Base-by-base conservation (phyloP, 2,113 vertebrate species). In the Aphyosemion australe region DNA sequence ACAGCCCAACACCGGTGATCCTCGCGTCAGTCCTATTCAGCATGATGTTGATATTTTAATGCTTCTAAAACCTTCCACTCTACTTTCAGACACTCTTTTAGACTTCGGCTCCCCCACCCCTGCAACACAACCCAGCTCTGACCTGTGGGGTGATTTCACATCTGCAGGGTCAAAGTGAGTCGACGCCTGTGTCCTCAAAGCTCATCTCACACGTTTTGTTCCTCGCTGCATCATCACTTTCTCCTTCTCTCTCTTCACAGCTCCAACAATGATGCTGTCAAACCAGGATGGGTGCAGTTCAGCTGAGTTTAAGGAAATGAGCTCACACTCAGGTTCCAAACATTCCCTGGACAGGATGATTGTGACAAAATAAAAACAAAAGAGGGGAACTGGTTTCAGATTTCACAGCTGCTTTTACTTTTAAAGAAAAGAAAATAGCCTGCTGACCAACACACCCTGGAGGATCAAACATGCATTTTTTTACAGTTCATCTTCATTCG, bases 81-180 rank as follows among this genome's bases (percentile, higher is more conserved):
- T 41, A 12, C 15, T 10, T 54, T 8, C 84, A 94, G 92, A 71
- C 8, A 0, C 85, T 19, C 69, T 93, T 18, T 71, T 93, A 48
- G 93, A 93, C 63, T 85, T 92, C 0, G 91, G 87, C 1, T 80
- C 80, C 0, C 9, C 77, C 0, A 45, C 51, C 13, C 63, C 81
- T 34, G 72, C 79, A n/a, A 32, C 81, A 31, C 89, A 66, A 41
- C 82, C 94, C 65, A 78, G 88, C 9, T 12, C 93, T 0, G 96
- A 98, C 4, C 0, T 92, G 61, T 99, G 97, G 97, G 97, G 97
- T 12, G 96, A 99, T 81, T 98, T 98, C 50, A 90, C 96, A 26
- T 89, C 96, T 26, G 95, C 92, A 52, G 94, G 95, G 19, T 90
- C 95, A 0, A 95, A 94, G 97, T 98, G 81, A 93, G 95, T 77